Conservation (phyloP, 2,113 vertebrate genomes). For the Pseudolaguvia tuberculata region DNA sequence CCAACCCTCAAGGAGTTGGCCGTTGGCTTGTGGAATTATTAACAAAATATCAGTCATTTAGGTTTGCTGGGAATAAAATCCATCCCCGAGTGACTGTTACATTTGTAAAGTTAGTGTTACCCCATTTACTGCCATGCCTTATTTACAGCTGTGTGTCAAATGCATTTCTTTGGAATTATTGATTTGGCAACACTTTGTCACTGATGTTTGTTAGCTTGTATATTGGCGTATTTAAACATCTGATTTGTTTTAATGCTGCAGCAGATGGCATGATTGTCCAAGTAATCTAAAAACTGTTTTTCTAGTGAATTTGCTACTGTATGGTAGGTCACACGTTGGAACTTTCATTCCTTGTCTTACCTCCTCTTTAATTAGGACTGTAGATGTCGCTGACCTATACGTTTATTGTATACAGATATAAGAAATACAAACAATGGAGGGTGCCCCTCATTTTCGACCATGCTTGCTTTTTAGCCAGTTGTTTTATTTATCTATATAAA, state of each 20-base stretch:
- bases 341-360: too few species aligned
- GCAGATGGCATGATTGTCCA: background rate
- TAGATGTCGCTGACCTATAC: too few species aligned
- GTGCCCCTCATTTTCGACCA: too few species aligned
- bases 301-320: background rate
- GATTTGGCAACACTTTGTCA: background rate
- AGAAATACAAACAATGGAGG: too few species aligned
- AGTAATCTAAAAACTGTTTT: too few species aligned
- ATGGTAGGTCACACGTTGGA: background rate
- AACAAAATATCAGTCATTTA: background rate
- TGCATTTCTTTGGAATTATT: background rate
- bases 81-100: background rate
- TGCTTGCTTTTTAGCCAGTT: too few species aligned
- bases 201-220: background rate
- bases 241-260: background rate
- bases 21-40: conserved; percentile 6
- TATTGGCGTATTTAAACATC: background rate
- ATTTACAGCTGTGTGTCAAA: background rate
- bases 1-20: background rate
- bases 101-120: background rate
- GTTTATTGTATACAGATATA: too few species aligned
- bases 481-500: too few species aligned
- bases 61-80: background rate
- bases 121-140: background rate
- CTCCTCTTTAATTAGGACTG: too few species aligned